These are phyloP conservation scores for Microcaecilia unicolor DNA, from an alignment of 2,797 vertebrate genomes.

Conservation along the genomic window DNA sequence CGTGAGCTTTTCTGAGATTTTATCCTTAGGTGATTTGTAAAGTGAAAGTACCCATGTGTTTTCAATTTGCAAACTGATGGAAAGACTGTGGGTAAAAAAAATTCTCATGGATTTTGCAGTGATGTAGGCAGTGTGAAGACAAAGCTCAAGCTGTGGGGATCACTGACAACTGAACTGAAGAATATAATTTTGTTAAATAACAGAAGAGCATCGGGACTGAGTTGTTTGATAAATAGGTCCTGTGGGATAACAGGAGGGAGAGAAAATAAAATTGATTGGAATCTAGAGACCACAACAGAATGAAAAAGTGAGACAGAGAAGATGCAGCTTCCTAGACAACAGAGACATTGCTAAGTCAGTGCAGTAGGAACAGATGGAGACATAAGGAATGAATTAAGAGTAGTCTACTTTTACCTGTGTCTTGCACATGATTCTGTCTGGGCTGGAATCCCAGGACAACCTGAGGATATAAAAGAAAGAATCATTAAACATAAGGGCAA, in stretches of 20 bases:
- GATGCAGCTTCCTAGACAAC: slow-evolving; percentile 3
- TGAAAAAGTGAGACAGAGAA: slow-evolving; percentile 42
- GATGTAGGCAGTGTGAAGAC: no score
- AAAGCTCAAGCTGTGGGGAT: no score
- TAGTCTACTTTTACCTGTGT: slow-evolving; percentile 49
- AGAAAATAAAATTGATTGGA: background rate
- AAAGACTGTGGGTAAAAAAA: no score
- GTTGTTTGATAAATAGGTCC: no score
- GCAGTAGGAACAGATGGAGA: slow-evolving; percentile 12
- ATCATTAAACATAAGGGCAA: background rate
- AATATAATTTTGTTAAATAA: no score
- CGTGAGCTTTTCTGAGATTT: no score
- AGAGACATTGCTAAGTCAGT: slow-evolving; percentile 8
- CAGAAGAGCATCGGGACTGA: no score
- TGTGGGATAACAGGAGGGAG: background rate
- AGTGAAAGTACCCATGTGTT: no score
- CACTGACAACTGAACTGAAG: no score
- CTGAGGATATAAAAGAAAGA: slow-evolving; percentile 26
- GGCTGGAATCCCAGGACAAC: slow-evolving; percentile 33
- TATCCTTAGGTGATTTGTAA: no score
- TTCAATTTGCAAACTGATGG: no score
- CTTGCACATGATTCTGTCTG: slow-evolving; percentile 38
- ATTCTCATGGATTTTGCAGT: no score
- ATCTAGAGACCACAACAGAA: slow-evolving; percentile 20
- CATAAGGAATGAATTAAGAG: slow-evolving; percentile 20